phyloP scores from a whole-genome alignment of 2,888 invertebrate species.

The Dysmachus trigonus region DNA sequence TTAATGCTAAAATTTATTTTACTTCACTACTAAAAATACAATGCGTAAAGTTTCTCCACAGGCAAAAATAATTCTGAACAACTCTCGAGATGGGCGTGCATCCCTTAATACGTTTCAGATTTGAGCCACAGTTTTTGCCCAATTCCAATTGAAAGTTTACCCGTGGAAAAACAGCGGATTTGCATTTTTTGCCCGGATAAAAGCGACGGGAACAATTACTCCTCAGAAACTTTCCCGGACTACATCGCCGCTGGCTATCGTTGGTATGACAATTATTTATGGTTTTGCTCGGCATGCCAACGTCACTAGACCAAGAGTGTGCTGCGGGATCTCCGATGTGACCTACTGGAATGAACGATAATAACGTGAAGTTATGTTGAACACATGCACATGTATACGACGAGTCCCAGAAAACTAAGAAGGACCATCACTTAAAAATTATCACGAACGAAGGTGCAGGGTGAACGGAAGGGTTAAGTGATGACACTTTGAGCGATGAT shows the following conservation, averaged over 20 bases:
- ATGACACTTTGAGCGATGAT: conserved; percentile 19
- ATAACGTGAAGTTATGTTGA: neutral
- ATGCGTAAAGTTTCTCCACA: neutral
- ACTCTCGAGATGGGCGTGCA: neutral
- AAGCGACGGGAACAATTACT: conserved; percentile 5
- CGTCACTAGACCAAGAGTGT: neutral
- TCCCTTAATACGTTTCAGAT: neutral
- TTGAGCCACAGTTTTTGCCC: neutral
- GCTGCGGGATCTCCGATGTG: neutral
- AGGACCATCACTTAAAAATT: conserved; percentile 26
- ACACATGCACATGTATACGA: neutral
- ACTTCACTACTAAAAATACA: neutral
- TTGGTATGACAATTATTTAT: conserved; percentile 10
- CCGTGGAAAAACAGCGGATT: neutral
- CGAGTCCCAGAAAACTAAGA: neutral
- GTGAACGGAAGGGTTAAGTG: conserved; percentile 6
- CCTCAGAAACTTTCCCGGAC: neutral
- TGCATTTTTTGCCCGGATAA: neutral
- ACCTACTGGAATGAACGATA: conserved; percentile 4
- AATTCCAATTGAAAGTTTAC: neutral
- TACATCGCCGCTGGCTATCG: neutral
- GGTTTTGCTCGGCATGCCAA: neutral
- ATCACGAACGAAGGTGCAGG: neutral
- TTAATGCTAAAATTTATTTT: neutral
- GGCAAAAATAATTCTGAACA: neutral